Conservation (phyloP, 2,797 vertebrate genomes). For the Epinephelus awoara region DNA sequence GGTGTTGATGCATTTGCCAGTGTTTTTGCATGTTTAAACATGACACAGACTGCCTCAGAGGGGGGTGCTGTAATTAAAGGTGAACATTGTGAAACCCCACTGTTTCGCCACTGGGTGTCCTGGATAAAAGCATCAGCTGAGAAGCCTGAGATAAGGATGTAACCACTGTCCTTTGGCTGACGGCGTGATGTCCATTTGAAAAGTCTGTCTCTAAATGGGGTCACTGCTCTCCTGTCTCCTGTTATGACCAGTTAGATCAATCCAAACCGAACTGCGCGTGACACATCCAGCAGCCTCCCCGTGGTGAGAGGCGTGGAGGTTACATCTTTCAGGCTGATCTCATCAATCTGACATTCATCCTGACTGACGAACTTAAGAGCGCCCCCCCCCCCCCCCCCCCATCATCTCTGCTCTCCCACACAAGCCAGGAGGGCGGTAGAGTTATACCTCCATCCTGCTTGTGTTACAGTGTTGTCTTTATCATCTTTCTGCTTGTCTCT, state of each 20-base stretch:
- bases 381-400: slow-evolving; percentile 1
- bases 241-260: slow-evolving; percentile 32
- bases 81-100: not conserved
- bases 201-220: slow-evolving; percentile 16
- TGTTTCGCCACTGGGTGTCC: not conserved
- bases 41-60: not conserved
- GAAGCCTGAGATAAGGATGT: not conserved
- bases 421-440: not conserved
- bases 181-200: not conserved
- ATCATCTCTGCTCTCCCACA: slow-evolving; percentile 29
- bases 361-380: slow-evolving; percentile 45
- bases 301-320: slow-evolving; percentile 11
- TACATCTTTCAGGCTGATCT: slow-evolving; percentile 31
- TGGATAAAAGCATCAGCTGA: not conserved
- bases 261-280: not conserved
- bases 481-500: slow-evolving; percentile 14
- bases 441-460: slow-evolving; percentile 30
- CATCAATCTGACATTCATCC: slow-evolving; percentile 41
- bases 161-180: not conserved
- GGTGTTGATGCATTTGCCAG: not conserved
- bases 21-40: not conserved
- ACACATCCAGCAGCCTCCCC: slow-evolving; percentile 31
- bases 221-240: slow-evolving; percentile 33
- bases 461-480: slow-evolving; percentile 24
- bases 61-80: not conserved